Evolutionary conservation across 2,797 vertebrate genomes (phyloP), one percentile per base, ranked within the genome.

Genomic region (Hipposideros larvatus): DNA sequence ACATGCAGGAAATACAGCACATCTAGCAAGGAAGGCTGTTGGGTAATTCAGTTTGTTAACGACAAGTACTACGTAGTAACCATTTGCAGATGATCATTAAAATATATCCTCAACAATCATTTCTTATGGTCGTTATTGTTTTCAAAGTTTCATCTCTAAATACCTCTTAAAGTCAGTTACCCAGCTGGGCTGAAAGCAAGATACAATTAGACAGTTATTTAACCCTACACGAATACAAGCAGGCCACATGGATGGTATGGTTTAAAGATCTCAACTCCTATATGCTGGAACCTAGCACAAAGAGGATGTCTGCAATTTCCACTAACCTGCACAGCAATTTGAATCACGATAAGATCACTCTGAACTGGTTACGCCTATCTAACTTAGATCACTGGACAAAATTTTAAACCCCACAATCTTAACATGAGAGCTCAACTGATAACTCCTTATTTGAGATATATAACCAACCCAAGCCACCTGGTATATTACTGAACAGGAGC

Each of bases 21-120:
- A 97, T 98, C 97, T 97, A 28, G 0, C 96, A 98, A 97, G 95
- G 97, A 96, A 98, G 93, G 96, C 96, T 97, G 96, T 98, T 98
- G 97, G 94, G 96, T 98, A 98, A 98, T 97, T 98, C 95, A 88
- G 78, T 98, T 98, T 98, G 98, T 98, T 98, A 98, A 98, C 79
- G 82, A 97, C 96, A 97, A 94, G 73, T 96, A 98, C 97, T 98
- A 94, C 97, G 85, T 95, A 98, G 97, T 98, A 98, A 98, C 96
- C 97, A 98, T 96, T 98, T 98, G 95, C 98, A 98, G 98, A 98
- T 98, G 97, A 98, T 98, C 98, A 98, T 98, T 98, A 98, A 98
- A 98, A 98, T 87, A 98, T 93, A 98, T 98, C 95, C 95, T 97
- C 97, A 98, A 97, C 96, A 98, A 97, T 97, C 95, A 97, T 98